These are phyloP conservation scores for Oasisia sp. DNA, from an alignment of 2,888 invertebrate species.

Conservation along the genomic window DNA sequence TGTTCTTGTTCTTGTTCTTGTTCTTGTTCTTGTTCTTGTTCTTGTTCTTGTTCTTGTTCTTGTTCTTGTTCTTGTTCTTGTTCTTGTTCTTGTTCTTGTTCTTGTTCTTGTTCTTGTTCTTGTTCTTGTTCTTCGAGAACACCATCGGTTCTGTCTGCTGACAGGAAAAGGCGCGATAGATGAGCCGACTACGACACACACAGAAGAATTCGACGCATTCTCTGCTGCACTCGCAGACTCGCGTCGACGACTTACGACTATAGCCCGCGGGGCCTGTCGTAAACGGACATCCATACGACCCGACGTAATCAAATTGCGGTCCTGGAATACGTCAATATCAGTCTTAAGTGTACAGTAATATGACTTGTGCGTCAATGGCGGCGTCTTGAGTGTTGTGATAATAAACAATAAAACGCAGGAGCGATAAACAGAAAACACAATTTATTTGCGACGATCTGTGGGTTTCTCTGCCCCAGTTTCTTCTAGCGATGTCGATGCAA, in stretches of 20 bases:
- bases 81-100: no score
- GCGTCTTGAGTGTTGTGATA: background rate
- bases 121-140: background rate
- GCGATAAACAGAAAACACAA: conserved; percentile 12
- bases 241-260: background rate
- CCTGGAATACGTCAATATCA: background rate
- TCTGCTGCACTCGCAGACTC: background rate
- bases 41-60: no score
- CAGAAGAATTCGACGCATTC: background rate
- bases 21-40: no score
- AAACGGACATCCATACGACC: conserved; percentile 12
- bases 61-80: no score
- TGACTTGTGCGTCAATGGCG: background rate
- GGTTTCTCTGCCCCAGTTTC: background rate
- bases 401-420: background rate
- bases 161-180: background rate
- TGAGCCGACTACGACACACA: background rate
- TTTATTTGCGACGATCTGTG: background rate
- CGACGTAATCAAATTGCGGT: background rate
- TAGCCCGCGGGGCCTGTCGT: background rate
- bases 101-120: no score
- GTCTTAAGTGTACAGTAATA: background rate
- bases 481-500: background rate
- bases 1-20: no score
- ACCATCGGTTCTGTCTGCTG: background rate